Conservation (phyloP, 2,888 invertebrate species). For the Leptothorax acervorum region DNA sequence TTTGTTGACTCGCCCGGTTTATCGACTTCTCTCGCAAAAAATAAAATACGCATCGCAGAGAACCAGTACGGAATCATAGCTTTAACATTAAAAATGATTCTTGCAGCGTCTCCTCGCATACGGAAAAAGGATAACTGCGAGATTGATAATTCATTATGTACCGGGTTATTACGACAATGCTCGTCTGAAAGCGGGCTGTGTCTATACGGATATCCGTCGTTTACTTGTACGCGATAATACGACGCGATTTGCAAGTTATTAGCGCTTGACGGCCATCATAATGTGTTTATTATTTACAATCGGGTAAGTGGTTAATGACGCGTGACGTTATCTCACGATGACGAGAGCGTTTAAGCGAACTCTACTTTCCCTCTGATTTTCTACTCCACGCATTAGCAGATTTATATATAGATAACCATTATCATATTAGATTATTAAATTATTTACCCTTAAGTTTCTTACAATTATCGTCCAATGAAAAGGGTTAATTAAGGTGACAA, state of each 20-base stretch:
- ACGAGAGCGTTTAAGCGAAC: slow-evolving; percentile 21
- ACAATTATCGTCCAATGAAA: not conserved
- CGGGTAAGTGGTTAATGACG: slow-evolving; percentile 42
- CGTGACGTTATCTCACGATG: slow-evolving; percentile 30
- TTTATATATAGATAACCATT: not conserved
- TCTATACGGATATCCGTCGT: not conserved
- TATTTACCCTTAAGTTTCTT: not conserved
- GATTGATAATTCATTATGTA: slow-evolving; percentile 22
- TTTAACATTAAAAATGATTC: not conserved
- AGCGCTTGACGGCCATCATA: slow-evolving; percentile 29
- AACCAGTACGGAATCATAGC: too few relatives aligned
- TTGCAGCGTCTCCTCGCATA: not conserved
- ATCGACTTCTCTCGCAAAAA: not conserved
- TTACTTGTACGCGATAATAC: slow-evolving; percentile 45
- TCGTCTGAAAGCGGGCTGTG: not conserved
- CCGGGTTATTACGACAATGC: not conserved
- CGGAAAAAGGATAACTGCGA: not conserved
- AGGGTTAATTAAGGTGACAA: not conserved
- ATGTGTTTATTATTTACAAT: slow-evolving; percentile 60
- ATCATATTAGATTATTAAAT: slow-evolving; percentile 15
- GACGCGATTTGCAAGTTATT: slow-evolving; percentile 53
- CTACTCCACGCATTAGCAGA: not conserved
- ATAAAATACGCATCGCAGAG: not conserved
- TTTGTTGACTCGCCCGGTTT: not conserved
- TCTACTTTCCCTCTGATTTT: slow-evolving; percentile 21